phyloP scores from a whole-genome alignment of 92 coral and sea anemone species.

The Umimayanthus kanabou region DNA sequence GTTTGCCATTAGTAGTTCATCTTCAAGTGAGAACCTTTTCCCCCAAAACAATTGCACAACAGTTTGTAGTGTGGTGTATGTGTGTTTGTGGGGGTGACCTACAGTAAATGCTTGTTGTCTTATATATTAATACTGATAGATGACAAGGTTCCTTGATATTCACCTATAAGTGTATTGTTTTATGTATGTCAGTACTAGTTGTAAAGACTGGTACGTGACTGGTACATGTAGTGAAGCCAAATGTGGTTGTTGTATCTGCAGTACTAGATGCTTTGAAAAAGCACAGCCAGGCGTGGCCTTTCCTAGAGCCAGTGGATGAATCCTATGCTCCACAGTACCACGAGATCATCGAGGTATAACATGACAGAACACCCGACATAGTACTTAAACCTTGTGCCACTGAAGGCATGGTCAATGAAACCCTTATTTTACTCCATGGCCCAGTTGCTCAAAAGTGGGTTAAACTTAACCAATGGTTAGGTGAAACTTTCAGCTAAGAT shows the following conservation, averaged over 20 bases:
- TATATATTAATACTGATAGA: too few species aligned
- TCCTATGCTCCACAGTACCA: conserved; percentile 94
- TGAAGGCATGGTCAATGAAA: not conserved
- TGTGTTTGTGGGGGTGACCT: not conserved
- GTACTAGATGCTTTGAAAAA: conserved; percentile 87
- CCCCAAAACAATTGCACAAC: too few species aligned
- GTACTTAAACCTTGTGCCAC: not conserved
- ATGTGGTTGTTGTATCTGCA: not conserved
- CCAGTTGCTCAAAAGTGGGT: too few species aligned
- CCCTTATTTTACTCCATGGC: not conserved
- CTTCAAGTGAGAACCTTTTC: too few species aligned
- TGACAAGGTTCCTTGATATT: not conserved
- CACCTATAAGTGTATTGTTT: not conserved
- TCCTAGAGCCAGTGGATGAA: conserved; percentile 97
- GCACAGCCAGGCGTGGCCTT: conserved; percentile 98
- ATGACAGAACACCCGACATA: not conserved
- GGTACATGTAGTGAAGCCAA: not conserved
- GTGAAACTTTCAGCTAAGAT: too few species aligned
- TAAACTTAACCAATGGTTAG: too few species aligned
- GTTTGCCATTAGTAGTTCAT: too few species aligned
- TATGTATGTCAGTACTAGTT: not conserved
- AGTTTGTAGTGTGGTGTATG: too few species aligned
- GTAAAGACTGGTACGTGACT: too few species aligned
- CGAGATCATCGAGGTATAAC: conserved; percentile 89
- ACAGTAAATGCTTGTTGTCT: too few species aligned